Percentiles rank a stretch among this genome's conserved stretches.
Conservation (phyloP, 2,888 invertebrate species). For the Trissoscelio sp. region DNA sequence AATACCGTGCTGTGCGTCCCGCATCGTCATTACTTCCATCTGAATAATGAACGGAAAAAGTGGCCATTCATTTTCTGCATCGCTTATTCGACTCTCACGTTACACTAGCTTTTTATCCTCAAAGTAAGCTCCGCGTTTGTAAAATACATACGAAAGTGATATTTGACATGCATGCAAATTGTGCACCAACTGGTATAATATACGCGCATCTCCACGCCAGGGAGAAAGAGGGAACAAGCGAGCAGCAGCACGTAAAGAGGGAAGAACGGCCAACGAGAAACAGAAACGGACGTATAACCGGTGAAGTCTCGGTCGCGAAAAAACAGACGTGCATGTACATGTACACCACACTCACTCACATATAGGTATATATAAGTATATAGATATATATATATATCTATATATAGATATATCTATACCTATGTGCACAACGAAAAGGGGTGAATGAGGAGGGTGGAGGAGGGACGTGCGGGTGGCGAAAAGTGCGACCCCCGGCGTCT, state of each 20-base stretch:
- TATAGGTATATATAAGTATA: no score
- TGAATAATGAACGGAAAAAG: slow-evolving; percentile 65
- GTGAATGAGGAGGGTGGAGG: no score
- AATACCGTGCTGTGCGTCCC: slow-evolving; percentile 21
- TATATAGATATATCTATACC: no score
- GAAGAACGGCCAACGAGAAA: slow-evolving; percentile 1
- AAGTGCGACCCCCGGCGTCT: no score
- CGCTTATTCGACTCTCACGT: slow-evolving; percentile 58
- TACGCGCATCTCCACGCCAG: slow-evolving; percentile 28
- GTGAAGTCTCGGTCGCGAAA: slow-evolving; percentile 21
- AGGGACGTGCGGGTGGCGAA: no score
- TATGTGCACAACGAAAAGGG: no score
- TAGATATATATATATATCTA: no score
- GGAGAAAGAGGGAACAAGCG: background rate
- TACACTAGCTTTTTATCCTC: slow-evolving; percentile 58
- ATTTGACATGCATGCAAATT: slow-evolving; percentile 63
- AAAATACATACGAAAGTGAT: slow-evolving; percentile 62
- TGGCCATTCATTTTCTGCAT: slow-evolving; percentile 62
- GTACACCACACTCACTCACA: no score
- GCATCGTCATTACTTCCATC: slow-evolving; percentile 55
- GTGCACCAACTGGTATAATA: slow-evolving; percentile 53
- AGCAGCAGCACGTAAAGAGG: slow-evolving; percentile 5
- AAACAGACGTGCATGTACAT: no score
- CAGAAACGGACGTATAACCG: slow-evolving; percentile 6
- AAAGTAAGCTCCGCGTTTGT: slow-evolving; percentile 49